Conservation (phyloP, 2,797 vertebrate species). For the Notamacropus eugenii region DNA sequence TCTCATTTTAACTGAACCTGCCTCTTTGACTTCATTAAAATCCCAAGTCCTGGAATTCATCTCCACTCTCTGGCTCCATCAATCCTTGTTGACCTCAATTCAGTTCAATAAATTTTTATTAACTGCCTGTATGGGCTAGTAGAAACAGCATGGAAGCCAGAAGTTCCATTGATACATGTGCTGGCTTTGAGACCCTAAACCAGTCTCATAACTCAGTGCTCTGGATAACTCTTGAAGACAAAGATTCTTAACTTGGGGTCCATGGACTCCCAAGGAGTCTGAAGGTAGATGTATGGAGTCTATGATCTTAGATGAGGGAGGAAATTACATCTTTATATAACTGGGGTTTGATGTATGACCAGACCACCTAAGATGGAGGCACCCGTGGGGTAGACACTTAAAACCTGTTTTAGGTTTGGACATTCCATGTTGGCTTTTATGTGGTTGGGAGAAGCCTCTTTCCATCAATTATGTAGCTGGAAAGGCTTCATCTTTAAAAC, state of each 20-base stretch:
- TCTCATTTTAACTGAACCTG: background rate
- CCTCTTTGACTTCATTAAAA: background rate
- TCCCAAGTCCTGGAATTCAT: background rate
- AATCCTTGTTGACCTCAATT: background rate
- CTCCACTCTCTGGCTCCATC: background rate
- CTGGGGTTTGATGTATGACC: background rate
- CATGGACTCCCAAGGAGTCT: background rate
- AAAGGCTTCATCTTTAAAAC: no score
- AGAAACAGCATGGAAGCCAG: background rate
- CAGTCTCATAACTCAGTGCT: background rate
- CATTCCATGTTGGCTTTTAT: background rate
- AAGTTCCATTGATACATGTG: background rate
- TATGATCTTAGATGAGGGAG: background rate
- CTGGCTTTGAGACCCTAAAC: background rate
- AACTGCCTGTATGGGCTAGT: background rate
- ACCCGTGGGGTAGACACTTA: background rate
- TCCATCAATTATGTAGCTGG: no score
- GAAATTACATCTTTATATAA: background rate
- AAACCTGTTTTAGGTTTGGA: background rate
- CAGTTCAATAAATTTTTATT: background rate
- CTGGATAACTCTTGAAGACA: background rate
- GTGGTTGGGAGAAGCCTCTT: no score
- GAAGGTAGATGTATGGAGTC: background rate
- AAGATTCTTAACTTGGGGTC: background rate
- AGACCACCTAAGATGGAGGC: background rate